Base-by-base conservation (phyloP, 2,888 invertebrate species). In the Pegoplata infirma region DNA sequence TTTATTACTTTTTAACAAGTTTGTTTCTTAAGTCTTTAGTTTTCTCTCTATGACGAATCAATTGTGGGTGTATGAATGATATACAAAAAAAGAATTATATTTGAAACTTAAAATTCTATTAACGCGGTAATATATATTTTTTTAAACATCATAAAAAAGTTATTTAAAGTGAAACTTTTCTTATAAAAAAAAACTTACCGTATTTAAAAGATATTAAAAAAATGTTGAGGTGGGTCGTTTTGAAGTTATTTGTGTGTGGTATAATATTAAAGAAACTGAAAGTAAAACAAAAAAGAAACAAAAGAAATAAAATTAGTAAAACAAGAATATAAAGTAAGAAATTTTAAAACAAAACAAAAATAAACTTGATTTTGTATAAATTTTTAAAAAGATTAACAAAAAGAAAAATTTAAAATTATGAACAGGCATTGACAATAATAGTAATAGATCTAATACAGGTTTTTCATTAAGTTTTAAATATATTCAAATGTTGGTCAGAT, bases 151-250 rank as follows among this genome's bases (percentile, higher is more conserved):
- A 6, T 36, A 7, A 40, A 21, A 12, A 49, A n/a, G 49, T 3
- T 19, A 47, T 53, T 21, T 46, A 25, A 75, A 79, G 79, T 53
- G 79, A 79, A 75, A 78, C 66, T 78, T 55, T 40, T 14, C 1
- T 40, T 8, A 12, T 3, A 36, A 47, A 46, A 14, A 51, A 10
- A 55, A 32, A 56, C 63, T 67, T 75, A 79, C 79, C 75, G 71
- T 75, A 49, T 71, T 49, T 40, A 46, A 49, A 44, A 55, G 46
- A 49, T 47, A 67, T 61, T 21, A 56, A n/a, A n/a, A n/a, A n/a
- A 74, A 55, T 79, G 75, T 75, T 75, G 75, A 79, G 79, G 79
- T 75, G 75, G 79, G 79, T 71, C 71, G 56, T 19, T 28, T 28
- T 47, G 21, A n/a, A 5, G n/a, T n/a, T n/a, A n/a, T 28, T 5